A percentile compares a stretch with the other conserved stretches of the same genome.
Conservation (phyloP, 1,140 invertebrate species). For the Phocides pigmalion region DNA sequence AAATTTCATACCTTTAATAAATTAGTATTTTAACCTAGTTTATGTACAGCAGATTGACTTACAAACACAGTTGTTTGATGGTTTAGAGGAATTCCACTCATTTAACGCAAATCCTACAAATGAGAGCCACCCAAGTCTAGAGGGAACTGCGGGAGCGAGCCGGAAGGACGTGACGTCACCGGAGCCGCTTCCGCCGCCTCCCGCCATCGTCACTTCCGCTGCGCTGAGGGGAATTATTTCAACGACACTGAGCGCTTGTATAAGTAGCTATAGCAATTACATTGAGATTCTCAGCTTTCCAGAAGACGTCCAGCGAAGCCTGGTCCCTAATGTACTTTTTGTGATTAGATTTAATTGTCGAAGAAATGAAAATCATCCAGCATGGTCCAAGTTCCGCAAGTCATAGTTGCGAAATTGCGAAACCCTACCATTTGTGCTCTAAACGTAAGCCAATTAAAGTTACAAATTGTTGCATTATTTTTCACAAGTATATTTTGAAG, state of each 20-base stretch:
- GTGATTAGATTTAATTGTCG: too few species aligned
- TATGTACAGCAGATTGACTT: neutral
- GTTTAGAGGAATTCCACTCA: slow-evolving; percentile 4
- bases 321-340: too few species aligned
- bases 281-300: slow-evolving; percentile 40
- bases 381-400: too few species aligned
- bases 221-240: slow-evolving; percentile 48
- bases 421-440: too few species aligned
- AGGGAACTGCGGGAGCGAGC: slow-evolving; percentile 35
- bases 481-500: too few species aligned
- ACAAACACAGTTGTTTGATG: slow-evolving; percentile 3
- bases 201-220: slow-evolving; percentile 47
- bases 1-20: too few species aligned
- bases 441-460: too few species aligned
- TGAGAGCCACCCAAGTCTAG: slow-evolving; percentile 42
- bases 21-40: neutral
- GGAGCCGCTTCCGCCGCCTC: slow-evolving; percentile 43
- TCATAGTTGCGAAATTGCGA: too few species aligned
- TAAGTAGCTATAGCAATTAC: slow-evolving; percentile 43
- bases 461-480: too few species aligned
- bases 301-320: too few species aligned
- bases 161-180: slow-evolving; percentile 52
- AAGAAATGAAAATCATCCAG: too few species aligned
- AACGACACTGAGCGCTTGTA: slow-evolving; percentile 42
- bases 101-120: slow-evolving; percentile 34